phyloP scores from a whole-genome alignment of 2,113 vertebrate genomes.

The Anguilla japonica region DNA sequence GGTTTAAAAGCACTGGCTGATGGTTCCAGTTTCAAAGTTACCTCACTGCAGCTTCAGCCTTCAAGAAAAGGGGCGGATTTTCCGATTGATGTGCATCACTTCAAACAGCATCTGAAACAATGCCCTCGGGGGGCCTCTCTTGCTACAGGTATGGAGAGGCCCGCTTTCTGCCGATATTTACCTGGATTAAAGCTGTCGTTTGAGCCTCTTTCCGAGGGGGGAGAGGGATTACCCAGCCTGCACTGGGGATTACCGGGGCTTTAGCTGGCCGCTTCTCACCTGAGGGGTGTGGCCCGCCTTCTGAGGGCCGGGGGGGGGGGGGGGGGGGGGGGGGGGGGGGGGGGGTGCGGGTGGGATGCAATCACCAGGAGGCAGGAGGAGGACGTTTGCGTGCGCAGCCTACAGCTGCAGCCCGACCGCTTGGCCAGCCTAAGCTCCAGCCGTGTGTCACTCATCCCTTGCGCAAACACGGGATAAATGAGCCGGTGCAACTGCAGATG shows the following conservation, averaged over 20 bases:
- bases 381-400: neutral
- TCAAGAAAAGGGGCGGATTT: neutral
- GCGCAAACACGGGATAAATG: neutral
- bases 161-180: slow-evolving; percentile 5
- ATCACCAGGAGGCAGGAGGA: neutral
- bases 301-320: neutral
- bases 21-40: neutral
- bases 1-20: neutral
- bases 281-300: neutral
- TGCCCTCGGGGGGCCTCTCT: neutral
- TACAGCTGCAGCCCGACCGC: neutral
- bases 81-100: neutral
- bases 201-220: neutral
- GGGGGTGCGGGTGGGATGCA: neutral
- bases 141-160: neutral
- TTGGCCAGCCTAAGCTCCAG: neutral
- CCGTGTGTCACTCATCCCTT: neutral
- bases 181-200: slow-evolving; percentile 17
- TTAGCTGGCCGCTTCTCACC: neutral
- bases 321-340: neutral
- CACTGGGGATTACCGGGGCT: slow-evolving; percentile 25
- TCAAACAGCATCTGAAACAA: neutral
- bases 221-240: neutral
- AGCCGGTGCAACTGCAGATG: neutral
- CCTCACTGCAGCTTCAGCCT: neutral